Evolutionary conservation across 2,888 invertebrate species (phyloP), one percentile per base, ranked within the genome.

Genomic region (Folsomia manolachei): DNA sequence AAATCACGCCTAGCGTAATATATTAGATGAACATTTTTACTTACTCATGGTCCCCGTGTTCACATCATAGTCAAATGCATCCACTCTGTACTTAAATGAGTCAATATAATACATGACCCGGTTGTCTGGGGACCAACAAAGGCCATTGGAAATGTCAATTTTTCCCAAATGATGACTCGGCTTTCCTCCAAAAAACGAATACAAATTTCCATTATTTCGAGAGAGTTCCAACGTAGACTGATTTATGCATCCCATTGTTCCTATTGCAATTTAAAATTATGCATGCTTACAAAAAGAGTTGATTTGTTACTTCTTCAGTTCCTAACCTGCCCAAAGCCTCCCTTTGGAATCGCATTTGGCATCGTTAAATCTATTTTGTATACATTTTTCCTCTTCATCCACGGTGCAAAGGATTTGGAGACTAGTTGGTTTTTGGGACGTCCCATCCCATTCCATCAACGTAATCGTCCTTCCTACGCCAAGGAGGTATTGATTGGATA

Each of bases 21-120:
- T n/a, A n/a, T n/a, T n/a, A n/a, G n/a, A 56, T 56, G 18, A 19
- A 56, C 18, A n/a, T n/a, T n/a, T n/a, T n/a, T 56, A n/a, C 19
- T 56, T 85, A 90, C 90, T 85, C 51, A 86, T 83, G 1, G 79
- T 80, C 11, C 91, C 92, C 11, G 84, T 85, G 1, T 84, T 84
- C 0, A 88, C 82, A 78, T 92, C 87, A 81, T 87, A 93, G 82
- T 92, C 89, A 81, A 89, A 93, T 9, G 88, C 89, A 69, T 87
- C 89, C 1, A 93, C 85, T 79, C 88, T 87, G 51, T 85, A 83
- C 0, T 90, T 89, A 0, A 88, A 86, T 0, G 91, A 88, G 83
- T 94, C 93, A 51, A 92, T 91, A 83, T 90, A 93, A 83, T 90
- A 93, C 86, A 93, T 88, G 80, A 87, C 88, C 75, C 88, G 86